phyloP scores from a whole-genome alignment of 2,113 vertebrate species.

The Archocentrus centrarchus region DNA sequence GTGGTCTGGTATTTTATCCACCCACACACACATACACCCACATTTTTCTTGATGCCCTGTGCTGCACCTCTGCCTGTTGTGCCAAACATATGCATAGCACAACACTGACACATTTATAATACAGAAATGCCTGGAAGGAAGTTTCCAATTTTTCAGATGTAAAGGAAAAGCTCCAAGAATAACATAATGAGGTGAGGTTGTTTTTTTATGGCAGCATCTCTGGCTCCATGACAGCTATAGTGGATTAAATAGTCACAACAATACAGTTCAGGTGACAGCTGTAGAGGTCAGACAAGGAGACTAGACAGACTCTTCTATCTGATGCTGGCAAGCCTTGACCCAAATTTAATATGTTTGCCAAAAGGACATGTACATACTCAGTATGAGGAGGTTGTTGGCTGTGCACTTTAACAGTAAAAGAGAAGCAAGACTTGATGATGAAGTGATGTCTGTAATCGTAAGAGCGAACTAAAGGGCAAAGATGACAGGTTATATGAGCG shows the following conservation, averaged over 20 bases:
- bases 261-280: conserved; percentile 52
- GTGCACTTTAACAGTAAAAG: conserved; percentile 38
- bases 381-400: conserved; percentile 39
- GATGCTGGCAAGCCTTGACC: conserved; percentile 46
- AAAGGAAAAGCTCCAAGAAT: conserved; percentile 18
- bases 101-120: background rate
- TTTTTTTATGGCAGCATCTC: conserved; percentile 44
- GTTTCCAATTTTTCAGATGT: background rate
- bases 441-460: conserved; percentile 45
- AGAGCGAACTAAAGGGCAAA: conserved; percentile 58
- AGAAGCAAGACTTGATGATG: conserved; percentile 56
- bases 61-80: background rate
- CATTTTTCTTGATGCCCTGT: background rate
- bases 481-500: conserved; percentile 64
- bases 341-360: conserved; percentile 56
- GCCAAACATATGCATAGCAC: background rate
- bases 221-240: conserved; percentile 47
- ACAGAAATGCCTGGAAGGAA: background rate
- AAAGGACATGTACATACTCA: conserved; percentile 48
- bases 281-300: conserved; percentile 60
- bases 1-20: background rate
- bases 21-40: background rate
- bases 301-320: conserved; percentile 47
- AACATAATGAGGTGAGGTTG: conserved; percentile 42
- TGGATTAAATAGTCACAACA: conserved; percentile 60